Evolutionary conservation across 1,140 invertebrate species (phyloP), one percentile per base, ranked within the genome.

Genomic region (Anastrepha obliqua): DNA sequence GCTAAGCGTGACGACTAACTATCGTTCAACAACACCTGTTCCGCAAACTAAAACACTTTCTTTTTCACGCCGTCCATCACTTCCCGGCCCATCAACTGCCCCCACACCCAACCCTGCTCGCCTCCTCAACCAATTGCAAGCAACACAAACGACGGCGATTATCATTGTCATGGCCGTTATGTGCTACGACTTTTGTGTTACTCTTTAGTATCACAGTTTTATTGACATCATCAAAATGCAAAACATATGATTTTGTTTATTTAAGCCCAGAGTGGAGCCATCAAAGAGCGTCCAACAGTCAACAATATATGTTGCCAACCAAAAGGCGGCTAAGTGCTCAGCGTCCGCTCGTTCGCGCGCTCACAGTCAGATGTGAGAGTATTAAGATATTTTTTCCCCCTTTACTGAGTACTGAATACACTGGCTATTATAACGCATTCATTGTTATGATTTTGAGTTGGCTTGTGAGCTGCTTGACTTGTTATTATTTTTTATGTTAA

Each of bases 151-250:
- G 20, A 2, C 47, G 7, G 6, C 74, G n/a, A 20, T 81, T 55
- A 81, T 51, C 74, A 58, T 81, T 81, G 74, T 81, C 74, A 81
- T 29, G 74, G 74, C 20, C 74, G n/a, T 81, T 55, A 81, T 13
- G 7, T 2, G 8, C 3, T 29, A 42, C 44, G 74, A 74, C 42
- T 74, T 74, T 47, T 74, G 4, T 74, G 39, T 44, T 39, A 6
- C 42, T 11, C 60, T 29, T 42, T 74, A 39, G 67, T 74, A 47
- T 42, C 20, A 13, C 47, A 20, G 20, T 55, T 81, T 81, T 55
- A 81, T 81, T 55, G 74, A 55, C 47, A 81, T 55, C 7, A 58
- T 81, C 47, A 81, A 81, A 81, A 81, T 81, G 47, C 74, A 55
- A 81, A 81, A 81, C 74, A 81, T 81, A 81, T 81, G 20, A 81